These are phyloP conservation scores for Conops quadrifasciatus DNA, from an alignment of 2,888 invertebrate genomes.

Conservation along the genomic window DNA sequence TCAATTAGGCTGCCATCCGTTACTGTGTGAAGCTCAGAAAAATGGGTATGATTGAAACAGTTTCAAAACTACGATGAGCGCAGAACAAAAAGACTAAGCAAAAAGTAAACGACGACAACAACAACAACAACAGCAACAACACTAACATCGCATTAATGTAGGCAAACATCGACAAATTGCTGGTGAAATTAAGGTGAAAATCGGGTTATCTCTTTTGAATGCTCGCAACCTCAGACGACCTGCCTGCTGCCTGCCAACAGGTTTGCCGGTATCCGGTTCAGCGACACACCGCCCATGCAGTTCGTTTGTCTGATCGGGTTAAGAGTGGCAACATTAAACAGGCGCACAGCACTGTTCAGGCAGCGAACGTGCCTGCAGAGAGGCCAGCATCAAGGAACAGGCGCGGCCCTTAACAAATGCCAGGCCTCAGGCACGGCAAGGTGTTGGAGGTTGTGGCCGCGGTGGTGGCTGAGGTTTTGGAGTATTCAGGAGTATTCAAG, in stretches of 20 bases:
- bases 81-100: constrained; percentile 48
- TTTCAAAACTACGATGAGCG: constrained; percentile 16
- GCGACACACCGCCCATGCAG: constrained; percentile 1
- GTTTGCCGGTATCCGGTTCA: not conserved
- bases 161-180: constrained; percentile 32
- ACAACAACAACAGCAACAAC: constrained; percentile 17
- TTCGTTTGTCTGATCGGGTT: constrained; percentile 28
- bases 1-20: constrained; percentile 29
- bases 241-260: not conserved
- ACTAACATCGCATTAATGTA: not conserved
- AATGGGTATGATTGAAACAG: constrained; percentile 1
- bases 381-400: not conserved
- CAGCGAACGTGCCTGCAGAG: not conserved
- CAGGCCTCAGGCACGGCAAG: too few relatives aligned
- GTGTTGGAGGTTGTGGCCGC: too few relatives aligned
- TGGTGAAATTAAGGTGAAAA: constrained; percentile 38
- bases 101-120: constrained; percentile 32
- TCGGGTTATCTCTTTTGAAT: constrained; percentile 34
- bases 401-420: too few relatives aligned
- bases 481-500: too few relatives aligned
- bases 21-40: constrained; percentile 13
- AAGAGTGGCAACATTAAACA: constrained; percentile 22
- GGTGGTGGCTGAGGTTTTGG: too few relatives aligned
- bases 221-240: constrained; percentile 19
- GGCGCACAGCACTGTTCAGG: constrained; percentile 23